A percentile compares a stretch with the other conserved stretches of the same genome.
These are phyloP conservation scores for Neolamprologus toae DNA, from an alignment of 2,113 vertebrate species.

Conservation along the genomic window DNA sequence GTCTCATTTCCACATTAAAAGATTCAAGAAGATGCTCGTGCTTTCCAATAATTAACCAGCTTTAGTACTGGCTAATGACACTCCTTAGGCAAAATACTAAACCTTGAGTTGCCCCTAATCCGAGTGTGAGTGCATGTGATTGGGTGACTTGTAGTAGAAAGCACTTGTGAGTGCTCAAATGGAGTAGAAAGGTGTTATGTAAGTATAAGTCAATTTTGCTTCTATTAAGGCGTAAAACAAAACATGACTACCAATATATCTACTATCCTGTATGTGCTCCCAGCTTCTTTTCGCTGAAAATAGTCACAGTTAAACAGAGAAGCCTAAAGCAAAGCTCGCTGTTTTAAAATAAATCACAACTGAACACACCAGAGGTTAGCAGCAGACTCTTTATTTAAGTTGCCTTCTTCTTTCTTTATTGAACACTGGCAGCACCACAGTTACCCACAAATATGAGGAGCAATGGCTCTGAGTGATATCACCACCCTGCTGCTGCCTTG, in stretches of 20 bases:
- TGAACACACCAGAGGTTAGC: constrained; percentile 9
- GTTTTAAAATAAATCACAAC: constrained; percentile 23
- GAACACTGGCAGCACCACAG: constrained; percentile 30
- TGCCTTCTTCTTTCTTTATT: constrained; percentile 47
- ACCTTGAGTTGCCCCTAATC: background rate
- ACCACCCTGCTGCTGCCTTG: background rate
- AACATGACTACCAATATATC: background rate
- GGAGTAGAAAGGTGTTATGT: background rate
- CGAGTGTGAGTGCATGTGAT: background rate
- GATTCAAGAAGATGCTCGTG: background rate
- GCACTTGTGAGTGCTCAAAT: background rate
- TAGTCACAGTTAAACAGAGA: background rate
- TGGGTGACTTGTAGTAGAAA: background rate
- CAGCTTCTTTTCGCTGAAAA: background rate
- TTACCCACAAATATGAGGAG: constrained; percentile 30
- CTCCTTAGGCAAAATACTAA: background rate
- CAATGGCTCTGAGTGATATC: constrained; percentile 26
- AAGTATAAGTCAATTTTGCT: background rate
- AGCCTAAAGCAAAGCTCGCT: background rate
- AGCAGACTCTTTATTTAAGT: constrained; percentile 52
- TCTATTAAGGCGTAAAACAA: background rate
- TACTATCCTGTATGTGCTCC: background rate
- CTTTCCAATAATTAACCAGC: background rate
- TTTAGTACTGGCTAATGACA: background rate
- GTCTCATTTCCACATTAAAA: background rate